Evolutionary conservation across 2,797 vertebrate genomes (phyloP).

Genomic region (Naso thynnoides): DNA sequence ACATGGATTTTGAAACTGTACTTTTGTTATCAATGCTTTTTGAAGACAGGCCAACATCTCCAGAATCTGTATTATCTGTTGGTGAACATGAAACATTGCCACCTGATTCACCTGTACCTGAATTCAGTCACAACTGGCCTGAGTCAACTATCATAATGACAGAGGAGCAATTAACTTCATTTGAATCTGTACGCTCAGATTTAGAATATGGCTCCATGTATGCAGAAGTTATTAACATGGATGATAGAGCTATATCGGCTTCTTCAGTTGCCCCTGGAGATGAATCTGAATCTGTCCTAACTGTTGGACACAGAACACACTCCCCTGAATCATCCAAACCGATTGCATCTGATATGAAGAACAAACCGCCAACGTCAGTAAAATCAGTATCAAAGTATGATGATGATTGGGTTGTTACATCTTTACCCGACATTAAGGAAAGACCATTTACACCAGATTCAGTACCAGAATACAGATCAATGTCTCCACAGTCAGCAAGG

Average conservation of each 20-base stretch:
- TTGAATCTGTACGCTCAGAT: slow-evolving; percentile 54
- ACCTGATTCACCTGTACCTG: slow-evolving; percentile 67
- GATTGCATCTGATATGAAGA: slow-evolving; percentile 10
- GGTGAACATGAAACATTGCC: slow-evolving; percentile 55
- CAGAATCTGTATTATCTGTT: slow-evolving; percentile 55
- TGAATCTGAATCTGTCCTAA: slow-evolving; percentile 36
- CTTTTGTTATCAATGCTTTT: neutral
- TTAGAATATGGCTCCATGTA: slow-evolving; percentile 42
- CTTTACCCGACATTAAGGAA: slow-evolving; percentile 47
- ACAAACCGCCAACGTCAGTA: slow-evolving; percentile 31
- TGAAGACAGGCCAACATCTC: slow-evolving; percentile 54
- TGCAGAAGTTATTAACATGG: slow-evolving; percentile 15
- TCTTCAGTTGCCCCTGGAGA: slow-evolving; percentile 52
- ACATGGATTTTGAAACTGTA: slow-evolving; percentile 24
- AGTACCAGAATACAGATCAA: slow-evolving; percentile 19
- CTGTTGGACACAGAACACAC: neutral
- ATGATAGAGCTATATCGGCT: slow-evolving; percentile 49
- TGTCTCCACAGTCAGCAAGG: slow-evolving; percentile 23
- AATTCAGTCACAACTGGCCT: slow-evolving; percentile 46
- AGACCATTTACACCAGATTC: slow-evolving; percentile 36
- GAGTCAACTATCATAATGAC: slow-evolving; percentile 18
- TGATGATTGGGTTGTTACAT: slow-evolving; percentile 51
- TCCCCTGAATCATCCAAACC: slow-evolving; percentile 11
- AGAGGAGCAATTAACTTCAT: slow-evolving; percentile 53
- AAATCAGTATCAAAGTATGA: slow-evolving; percentile 29